Evolutionary conservation across 2,888 invertebrate genomes (phyloP).

Genomic region (Incurvaria masculella): DNA sequence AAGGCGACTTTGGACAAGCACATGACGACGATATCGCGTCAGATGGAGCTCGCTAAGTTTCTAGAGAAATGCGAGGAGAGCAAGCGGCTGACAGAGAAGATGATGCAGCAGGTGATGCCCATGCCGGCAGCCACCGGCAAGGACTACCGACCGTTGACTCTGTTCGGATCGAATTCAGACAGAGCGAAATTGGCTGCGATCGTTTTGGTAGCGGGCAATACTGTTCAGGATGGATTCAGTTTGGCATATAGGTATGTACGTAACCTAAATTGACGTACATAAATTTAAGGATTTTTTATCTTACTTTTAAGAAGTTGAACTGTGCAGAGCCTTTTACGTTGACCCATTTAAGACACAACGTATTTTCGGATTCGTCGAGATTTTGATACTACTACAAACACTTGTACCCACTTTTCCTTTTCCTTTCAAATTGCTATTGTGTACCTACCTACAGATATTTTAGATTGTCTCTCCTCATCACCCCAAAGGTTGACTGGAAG

Average conservation of each 20-base stretch:
- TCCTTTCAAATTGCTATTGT: no score
- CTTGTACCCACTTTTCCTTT: no score
- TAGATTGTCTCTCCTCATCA: no score
- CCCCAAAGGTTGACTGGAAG: no score
- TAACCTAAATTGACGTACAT: not conserved
- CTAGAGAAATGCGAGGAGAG: slow-evolving; percentile 61
- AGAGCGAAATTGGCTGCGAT: slow-evolving; percentile 68
- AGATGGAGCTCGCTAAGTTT: slow-evolving; percentile 76
- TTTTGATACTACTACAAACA: no score
- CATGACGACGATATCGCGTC: slow-evolving; percentile 75
- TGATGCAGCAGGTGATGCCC: slow-evolving; percentile 36
- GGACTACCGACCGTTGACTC: slow-evolving; percentile 57
- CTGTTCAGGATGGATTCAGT: slow-evolving; percentile 68
- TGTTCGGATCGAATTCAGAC: slow-evolving; percentile 68
- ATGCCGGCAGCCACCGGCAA: slow-evolving; percentile 18
- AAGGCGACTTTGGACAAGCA: slow-evolving; percentile 71
- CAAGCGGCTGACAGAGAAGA: slow-evolving; percentile 40
- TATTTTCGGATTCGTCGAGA: no score
- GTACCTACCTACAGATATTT: no score
- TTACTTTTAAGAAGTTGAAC: no score
- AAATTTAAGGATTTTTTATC: no score
- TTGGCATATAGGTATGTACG: slow-evolving; percentile 62
- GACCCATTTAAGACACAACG: not conserved
- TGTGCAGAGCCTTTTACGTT: not conserved
- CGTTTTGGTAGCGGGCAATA: slow-evolving; percentile 62